Base-by-base conservation (phyloP, 2,113 vertebrate species). In the Carettochelys insculpta region DNA sequence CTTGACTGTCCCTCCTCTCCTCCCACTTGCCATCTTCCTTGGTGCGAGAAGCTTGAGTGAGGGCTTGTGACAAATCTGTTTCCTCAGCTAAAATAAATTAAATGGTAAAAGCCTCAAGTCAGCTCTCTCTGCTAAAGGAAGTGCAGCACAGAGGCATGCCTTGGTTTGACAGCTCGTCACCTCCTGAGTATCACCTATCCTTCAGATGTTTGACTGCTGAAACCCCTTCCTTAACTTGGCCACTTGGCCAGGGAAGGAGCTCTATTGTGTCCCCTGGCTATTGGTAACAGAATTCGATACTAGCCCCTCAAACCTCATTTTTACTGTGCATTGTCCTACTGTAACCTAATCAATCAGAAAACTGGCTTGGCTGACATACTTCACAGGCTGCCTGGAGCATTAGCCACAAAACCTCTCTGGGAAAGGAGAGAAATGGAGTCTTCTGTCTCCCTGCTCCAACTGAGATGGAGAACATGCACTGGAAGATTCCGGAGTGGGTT, bases 71-170 rank as follows among this genome's bases (percentile, higher is more conserved):
- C 90, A 93, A 94, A 95, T 91, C 51, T 89, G 93, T 96, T 94
- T 93, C 92, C 90, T 94, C 93, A 79, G 90, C 83, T 83, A 93
- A 96, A 95, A 45, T 1, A 95, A 96, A 97, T 97, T 94, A 96
- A 97, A 97, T 82, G 73, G 38, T 77, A 71, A 83, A 89, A 95
- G 94, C 85, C 92, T 82, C 12, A 92, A 96, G 96, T 93, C 93
- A 94, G 85, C 75, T 91, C 95, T 83, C 47, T 77, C 82, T 89
- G 94, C 96, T 93, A 97, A 96, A 97, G 90, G 20, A 80, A 90
- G 90, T 8, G 91, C 90, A 85, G 86, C 73, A 50, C 1, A 4
- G 95, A 88, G 89, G 94, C 91, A 96, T 94, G 96, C 53, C 92
- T 88, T 86, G 87, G 90, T 11, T 76, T 50, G 14, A 93, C 76